A percentile compares a stretch with the other conserved stretches of the same genome.
These are phyloP conservation scores for Chrysolina haemoptera DNA, from an alignment of 2,888 invertebrate genomes.

Conservation along the genomic window DNA sequence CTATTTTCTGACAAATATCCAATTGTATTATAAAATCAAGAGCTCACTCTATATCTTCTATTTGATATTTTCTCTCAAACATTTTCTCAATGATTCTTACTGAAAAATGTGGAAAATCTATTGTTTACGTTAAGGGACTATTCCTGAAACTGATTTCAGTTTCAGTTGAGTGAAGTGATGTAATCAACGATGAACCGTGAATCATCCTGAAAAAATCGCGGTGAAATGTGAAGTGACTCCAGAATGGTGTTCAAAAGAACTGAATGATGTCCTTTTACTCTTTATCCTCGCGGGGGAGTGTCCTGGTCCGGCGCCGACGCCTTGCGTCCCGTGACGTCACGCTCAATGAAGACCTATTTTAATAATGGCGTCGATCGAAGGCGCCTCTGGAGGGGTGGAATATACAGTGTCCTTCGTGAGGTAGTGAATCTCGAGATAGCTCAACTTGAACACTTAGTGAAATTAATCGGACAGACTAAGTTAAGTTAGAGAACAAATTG, in stretches of 20 bases:
- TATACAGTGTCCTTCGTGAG: constrained; percentile 54
- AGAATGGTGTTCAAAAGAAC: neutral
- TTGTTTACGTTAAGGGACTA: too few species aligned
- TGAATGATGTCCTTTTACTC: constrained; percentile 16
- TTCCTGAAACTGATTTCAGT: too few species aligned
- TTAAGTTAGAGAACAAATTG: constrained; percentile 63
- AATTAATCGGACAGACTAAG: constrained; percentile 67
- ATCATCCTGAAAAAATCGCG: neutral
- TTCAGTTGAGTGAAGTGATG: too few species aligned
- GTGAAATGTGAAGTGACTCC: neutral
- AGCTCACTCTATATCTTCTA: too few species aligned
- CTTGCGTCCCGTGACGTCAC: constrained; percentile 69
- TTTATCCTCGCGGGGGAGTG: constrained; percentile 60
- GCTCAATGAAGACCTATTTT: constrained; percentile 70
- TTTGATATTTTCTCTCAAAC: too few species aligned
- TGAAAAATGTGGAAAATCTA: too few species aligned
- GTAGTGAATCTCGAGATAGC: constrained; percentile 66
- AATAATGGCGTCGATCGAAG: constrained; percentile 70
- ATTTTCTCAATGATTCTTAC: too few species aligned
- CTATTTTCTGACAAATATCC: too few species aligned
- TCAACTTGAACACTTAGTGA: constrained; percentile 67
- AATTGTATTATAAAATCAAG: too few species aligned
- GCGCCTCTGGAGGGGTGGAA: constrained; percentile 49
- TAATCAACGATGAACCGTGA: neutral
- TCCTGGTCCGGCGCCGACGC: constrained; percentile 66